Base-by-base conservation (phyloP, 2,888 invertebrate species). In the Bellardia pandia region DNA sequence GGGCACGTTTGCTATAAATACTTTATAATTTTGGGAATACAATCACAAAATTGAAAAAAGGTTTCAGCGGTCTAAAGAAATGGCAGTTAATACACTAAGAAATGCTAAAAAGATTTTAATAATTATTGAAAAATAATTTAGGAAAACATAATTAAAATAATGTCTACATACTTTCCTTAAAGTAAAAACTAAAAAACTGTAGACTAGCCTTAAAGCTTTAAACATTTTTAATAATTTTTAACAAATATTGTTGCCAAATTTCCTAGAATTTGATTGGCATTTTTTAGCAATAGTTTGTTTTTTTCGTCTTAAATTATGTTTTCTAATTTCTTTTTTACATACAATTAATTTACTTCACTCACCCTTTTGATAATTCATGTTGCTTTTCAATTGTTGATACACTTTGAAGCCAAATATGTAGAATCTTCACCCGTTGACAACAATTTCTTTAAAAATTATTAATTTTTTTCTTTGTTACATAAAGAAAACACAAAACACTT, bases 281-380 rank as follows among this genome's bases (percentile, higher is more conserved):
- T 7, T 37, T 37, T 37, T 37, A 37, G 5, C 23, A 23, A 1
- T 23, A 23, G 23, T 23, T 23, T 23, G 23, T 23, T 23, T 23
- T 23, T 40, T 40, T 7, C 2, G 40, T 40, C 2, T 40, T 40
- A 40, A 40, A 7, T 7, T 7, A 7, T 40, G 40, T 40, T 40
- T 23, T 23, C 23, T 40, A 40, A 40, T 7, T 40, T 40, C 7
- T 5, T 7, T 7, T 40, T 40, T 7, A 40, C 40, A 40, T 40
- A 7, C 9, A 45, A 45, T 6, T 37, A 45, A n/a, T 51, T 16
- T 42, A 2, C 0, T 51, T 3, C 51, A 92, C 93, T 92, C 90
- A 93, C 93, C 93, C 91, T 93, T 93, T 90, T 93, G 92, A 91
- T 93, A 93, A 91, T 91, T 93, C 93, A 93, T 93, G 91, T 79